Conservation (phyloP, 2,888 invertebrate genomes). For the Melanophora roralis region DNA sequence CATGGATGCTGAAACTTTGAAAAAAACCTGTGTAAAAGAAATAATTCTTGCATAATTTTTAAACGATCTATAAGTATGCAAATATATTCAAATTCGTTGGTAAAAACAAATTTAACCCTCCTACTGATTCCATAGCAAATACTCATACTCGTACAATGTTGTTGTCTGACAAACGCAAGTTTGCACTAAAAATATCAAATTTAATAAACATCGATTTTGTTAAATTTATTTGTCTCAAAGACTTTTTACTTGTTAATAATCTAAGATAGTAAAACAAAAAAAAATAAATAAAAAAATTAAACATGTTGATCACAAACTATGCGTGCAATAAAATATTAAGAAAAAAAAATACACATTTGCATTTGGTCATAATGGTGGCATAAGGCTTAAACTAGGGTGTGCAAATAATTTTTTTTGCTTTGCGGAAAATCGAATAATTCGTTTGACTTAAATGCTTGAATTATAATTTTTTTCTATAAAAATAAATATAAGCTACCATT, state of each 20-base stretch:
- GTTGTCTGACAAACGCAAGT: neutral
- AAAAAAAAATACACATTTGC: neutral
- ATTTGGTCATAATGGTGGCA: neutral
- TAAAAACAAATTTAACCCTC: conserved; percentile 38
- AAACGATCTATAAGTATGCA: conserved; percentile 14
- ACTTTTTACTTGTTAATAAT: conserved; percentile 34
- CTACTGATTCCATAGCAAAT: conserved; percentile 32
- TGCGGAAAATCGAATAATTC: no score
- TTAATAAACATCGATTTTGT: conserved; percentile 28
- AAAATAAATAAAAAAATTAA: conserved; percentile 5
- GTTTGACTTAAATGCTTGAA: no score
- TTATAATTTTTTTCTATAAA: no score
- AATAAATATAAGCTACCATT: no score
- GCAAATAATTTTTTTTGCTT: neutral
- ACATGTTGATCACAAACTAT: conserved; percentile 30
- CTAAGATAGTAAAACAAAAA: conserved; percentile 7
- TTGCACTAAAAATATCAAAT: conserved; percentile 15
- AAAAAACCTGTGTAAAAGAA: no score
- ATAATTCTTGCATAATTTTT: conserved; percentile 49
- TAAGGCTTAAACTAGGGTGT: neutral
- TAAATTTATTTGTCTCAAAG: conserved; percentile 35
- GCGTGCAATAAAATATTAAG: conserved; percentile 26
- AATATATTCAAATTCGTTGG: conserved; percentile 21
- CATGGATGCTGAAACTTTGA: no score
- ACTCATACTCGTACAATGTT: neutral